These are phyloP conservation scores for Ceratina japonica DNA, from an alignment of 1,140 invertebrate species.

Conservation along the genomic window DNA sequence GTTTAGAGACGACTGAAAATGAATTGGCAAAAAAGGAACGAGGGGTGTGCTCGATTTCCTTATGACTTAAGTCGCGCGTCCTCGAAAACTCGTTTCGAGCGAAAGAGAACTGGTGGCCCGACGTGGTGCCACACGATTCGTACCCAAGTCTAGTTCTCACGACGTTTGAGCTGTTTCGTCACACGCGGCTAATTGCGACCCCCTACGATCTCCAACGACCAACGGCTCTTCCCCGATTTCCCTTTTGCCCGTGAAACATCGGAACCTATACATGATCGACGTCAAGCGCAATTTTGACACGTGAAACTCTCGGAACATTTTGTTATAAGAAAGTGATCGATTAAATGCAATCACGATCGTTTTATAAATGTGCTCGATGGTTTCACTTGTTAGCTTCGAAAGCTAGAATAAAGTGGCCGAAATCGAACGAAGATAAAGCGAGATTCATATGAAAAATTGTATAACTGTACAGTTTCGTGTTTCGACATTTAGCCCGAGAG, in stretches of 20 bases:
- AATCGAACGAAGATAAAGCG: slow-evolving; percentile 5
- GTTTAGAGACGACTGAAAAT: too few species aligned
- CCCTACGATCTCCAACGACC: not conserved
- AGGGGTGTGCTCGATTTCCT: too few species aligned
- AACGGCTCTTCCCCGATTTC: not conserved
- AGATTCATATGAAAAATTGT: slow-evolving; percentile 28
- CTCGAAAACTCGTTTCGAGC: slow-evolving; percentile 56
- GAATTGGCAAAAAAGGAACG: too few species aligned
- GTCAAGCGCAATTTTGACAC: too few species aligned
- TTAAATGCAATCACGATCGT: not conserved
- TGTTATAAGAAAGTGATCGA: not conserved
- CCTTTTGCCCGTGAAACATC: too few species aligned
- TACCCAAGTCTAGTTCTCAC: slow-evolving; percentile 57
- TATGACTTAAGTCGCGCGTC: slow-evolving; percentile 52
- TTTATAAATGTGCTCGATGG: not conserved
- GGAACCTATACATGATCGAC: too few species aligned
- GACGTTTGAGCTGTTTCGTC: not conserved
- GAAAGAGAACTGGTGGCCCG: slow-evolving; percentile 56
- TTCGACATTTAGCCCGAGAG: slow-evolving; percentile 13
- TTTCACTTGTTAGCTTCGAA: not conserved
- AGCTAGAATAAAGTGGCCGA: not conserved
- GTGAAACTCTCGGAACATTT: not conserved
- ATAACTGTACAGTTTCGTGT: not conserved
- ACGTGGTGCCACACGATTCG: slow-evolving; percentile 40
- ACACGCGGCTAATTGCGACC: slow-evolving; percentile 9